phyloP scores from a whole-genome alignment of 2,113 vertebrate species.

The Leptobrachium ailaonicum region DNA sequence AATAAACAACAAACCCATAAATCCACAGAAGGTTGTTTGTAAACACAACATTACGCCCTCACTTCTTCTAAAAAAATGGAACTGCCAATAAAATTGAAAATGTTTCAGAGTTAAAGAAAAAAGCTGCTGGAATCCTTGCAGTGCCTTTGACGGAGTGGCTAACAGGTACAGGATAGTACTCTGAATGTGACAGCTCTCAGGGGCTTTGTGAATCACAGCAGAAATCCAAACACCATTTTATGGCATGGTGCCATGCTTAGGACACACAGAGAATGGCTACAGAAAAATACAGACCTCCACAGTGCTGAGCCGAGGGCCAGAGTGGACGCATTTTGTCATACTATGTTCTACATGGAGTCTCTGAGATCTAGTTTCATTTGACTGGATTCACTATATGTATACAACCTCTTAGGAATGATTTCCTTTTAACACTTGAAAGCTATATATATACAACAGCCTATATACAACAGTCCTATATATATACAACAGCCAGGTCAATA shows the following conservation, averaged over 20 bases:
- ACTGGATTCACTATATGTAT: too few relatives aligned
- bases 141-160: background rate
- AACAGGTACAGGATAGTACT: background rate
- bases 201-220: constrained; percentile 12
- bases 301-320: background rate
- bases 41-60: too few relatives aligned
- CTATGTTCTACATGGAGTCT: too few relatives aligned
- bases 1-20: too few relatives aligned
- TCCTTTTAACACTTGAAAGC: too few relatives aligned
- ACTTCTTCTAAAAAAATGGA: too few relatives aligned
- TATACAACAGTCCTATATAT: too few relatives aligned
- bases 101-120: background rate
- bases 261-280: background rate
- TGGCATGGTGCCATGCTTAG: constrained; percentile 20
- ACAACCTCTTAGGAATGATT: too few relatives aligned
- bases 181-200: background rate
- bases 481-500: too few relatives aligned
- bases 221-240: constrained; percentile 14
- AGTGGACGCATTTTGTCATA: background rate
- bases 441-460: too few relatives aligned
- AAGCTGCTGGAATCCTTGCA: background rate
- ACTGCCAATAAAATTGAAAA: background rate
- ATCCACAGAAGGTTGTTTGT: too few relatives aligned
- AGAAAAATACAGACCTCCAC: constrained; percentile 1
- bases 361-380: too few relatives aligned